Evolutionary conservation across 2,797 vertebrate species (phyloP), one percentile per base, ranked within the genome.

Genomic region (Thaleichthys pacificus): DNA sequence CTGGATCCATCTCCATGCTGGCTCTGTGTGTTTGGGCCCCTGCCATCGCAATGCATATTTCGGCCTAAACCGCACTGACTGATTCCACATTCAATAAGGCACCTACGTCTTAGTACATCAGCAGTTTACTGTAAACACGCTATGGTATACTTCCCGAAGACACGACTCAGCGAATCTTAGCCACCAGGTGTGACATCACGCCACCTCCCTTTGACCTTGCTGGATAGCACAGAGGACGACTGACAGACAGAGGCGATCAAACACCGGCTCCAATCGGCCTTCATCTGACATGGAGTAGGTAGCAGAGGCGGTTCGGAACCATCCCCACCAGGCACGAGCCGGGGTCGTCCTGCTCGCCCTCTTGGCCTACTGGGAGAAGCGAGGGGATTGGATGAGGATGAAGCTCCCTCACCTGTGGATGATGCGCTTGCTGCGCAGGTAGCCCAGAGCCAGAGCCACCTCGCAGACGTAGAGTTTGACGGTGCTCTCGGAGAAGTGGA

Each of bases 381-480:
- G n/a, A n/a, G n/a, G 6, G 65, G 65, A 3, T 47, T 4, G 5
- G 54, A 65, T 1, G 21, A 22, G 30, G 62, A 49, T 62, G 63
- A 21, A 19, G 9, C n/a, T 51, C 22, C 75, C 92, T 92, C 75
- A 98, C 98, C 98, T 95, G 93, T 99, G 98, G 80, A 99, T 97
- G 87, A 99, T 96, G 85, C 83, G 91, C 74, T 93, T 96, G 73
- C 87, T 93, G 81, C 96, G 91, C 28, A 99, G 91, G 82, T 99
- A 99, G 77, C 97, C 95, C 2, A 99, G 89, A n/a, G 98, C 98
- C 92, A 98, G 86, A 63, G 93, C 93, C 64, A 98, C 75, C 80
- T 99, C 97, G 17, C 95, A 97, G 84, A 99, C 75, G 82, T 98
- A 99, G 68, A 98, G 93, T 70, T 95, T 98, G 80, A 99, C 95